Evolutionary conservation across 2,888 invertebrate genomes (phyloP), one percentile per base, ranked within the genome.

Genomic region (Plutella xylostella): DNA sequence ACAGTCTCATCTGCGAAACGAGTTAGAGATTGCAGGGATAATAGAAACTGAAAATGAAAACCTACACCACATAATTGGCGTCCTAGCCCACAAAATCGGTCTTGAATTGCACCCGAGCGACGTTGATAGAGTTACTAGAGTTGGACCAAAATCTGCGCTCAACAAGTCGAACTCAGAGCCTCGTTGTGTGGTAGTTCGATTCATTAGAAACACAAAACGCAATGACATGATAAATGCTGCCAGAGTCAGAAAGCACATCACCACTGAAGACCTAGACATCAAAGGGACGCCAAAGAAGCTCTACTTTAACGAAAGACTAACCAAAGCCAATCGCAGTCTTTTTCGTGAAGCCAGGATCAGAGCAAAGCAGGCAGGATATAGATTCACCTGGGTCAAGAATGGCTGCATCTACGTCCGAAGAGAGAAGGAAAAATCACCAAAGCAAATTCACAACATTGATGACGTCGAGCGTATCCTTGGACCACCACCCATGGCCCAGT

Each of bases 1-100:
- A 6, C 53, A 53, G 28, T 34, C 34, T 2, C 41, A 42, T 3
- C 18, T 55, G 15, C 39, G 48, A 5, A 57, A 54, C 33, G 52
- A 55, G 25, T 1, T 55, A 1, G 51, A 57, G 34, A 42, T 56
- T 12, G 12, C 37, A 2, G 56, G 53, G 3, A 28, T 57, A 7
- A 45, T 46, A 1, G 55, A 57, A 17, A 11, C 40, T 1, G 28
- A 42, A 1, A 47, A 45, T 38, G 56, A 56, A 45, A 55, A 51
- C 25, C 42, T 51, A 2, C n/a, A 47, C 18, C 52, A 53, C 7
- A 45, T 51, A 1, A 48, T 50, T 1, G 28, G 48, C 1, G 9
- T 49, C 1, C 46, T 49, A 0, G 49, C 52, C 0, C 15, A 34
- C 0, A 55, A 53, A 33, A 30, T 55, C 1, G 54, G 55, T 2